phyloP scores from a whole-genome alignment of 2,797 vertebrate genomes.

The Argyrosomus regius region DNA sequence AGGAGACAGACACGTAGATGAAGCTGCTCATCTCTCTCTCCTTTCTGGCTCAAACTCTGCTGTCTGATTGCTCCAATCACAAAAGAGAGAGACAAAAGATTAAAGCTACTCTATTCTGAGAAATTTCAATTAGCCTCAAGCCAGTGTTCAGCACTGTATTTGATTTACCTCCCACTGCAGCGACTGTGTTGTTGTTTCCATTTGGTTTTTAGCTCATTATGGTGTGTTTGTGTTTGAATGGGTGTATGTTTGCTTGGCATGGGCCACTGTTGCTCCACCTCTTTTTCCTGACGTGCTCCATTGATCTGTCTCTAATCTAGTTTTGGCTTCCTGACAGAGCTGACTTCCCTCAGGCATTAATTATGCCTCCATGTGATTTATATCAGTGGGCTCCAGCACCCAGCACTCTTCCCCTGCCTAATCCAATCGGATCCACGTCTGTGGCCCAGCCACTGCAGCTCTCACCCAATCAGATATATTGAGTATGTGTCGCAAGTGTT shows the following conservation, averaged over 20 bases:
- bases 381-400: slow-evolving; percentile 67
- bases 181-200: background rate
- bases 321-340: slow-evolving; percentile 79
- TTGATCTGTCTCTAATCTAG: slow-evolving; percentile 83
- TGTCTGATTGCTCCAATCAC: slow-evolving; percentile 40
- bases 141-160: slow-evolving; percentile 21
- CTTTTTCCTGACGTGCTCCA: slow-evolving; percentile 68
- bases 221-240: slow-evolving; percentile 25
- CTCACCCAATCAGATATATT: slow-evolving; percentile 83
- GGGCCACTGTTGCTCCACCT: slow-evolving; percentile 56
- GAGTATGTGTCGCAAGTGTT: slow-evolving; percentile 83
- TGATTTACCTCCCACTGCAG: slow-evolving; percentile 40
- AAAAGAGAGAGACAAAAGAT: slow-evolving; percentile 47
- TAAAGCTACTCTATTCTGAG: slow-evolving; percentile 43
- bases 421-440: slow-evolving; percentile 80
- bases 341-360: slow-evolving; percentile 85
- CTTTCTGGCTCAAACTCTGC: slow-evolving; percentile 9
- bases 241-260: slow-evolving; percentile 42
- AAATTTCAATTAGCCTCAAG: slow-evolving; percentile 48
- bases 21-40: slow-evolving; percentile 30
- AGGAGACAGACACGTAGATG: slow-evolving; percentile 9
- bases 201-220: slow-evolving; percentile 37
- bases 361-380: slow-evolving; percentile 83
- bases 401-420: slow-evolving; percentile 68
- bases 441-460: slow-evolving; percentile 66